A percentile compares a stretch with the other conserved stretches of the same genome.
Conservation (phyloP, 1,140 invertebrate genomes). For the Heliconius nattereri region DNA sequence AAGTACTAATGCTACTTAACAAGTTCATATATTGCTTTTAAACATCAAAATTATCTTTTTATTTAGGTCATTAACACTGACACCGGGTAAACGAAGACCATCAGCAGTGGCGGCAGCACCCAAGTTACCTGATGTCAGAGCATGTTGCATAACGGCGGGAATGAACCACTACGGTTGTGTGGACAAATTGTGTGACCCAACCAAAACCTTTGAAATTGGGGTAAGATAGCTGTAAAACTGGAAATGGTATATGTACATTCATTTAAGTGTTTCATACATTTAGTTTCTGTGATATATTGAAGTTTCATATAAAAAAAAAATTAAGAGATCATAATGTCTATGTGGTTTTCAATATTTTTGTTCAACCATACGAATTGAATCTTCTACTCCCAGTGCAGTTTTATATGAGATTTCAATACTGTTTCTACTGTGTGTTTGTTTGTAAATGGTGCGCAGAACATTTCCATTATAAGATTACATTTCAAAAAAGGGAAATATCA, state of each 20-base stretch:
- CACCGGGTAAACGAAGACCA: conserved; percentile 82
- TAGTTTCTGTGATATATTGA: too few species aligned
- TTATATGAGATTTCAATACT: too few species aligned
- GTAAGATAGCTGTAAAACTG: conserved; percentile 50
- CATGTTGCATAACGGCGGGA: conserved; percentile 87
- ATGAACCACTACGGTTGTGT: conserved; percentile 88
- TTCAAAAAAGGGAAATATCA: too few species aligned
- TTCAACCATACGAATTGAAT: too few species aligned
- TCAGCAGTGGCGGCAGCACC: conserved; percentile 80
- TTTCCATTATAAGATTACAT: background rate
- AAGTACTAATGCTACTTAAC: too few species aligned
- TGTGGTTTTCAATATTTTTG: too few species aligned
- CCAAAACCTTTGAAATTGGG: conserved; percentile 77
- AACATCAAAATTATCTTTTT: background rate
- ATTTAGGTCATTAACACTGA: conserved; percentile 83
- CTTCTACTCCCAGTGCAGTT: too few species aligned
- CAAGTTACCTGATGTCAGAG: conserved; percentile 86
- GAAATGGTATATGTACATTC: conserved; percentile 15
- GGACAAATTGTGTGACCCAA: conserved; percentile 89
- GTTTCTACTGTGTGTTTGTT: too few species aligned
- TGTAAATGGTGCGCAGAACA: background rate
- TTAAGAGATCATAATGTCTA: too few species aligned
- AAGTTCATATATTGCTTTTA: background rate
- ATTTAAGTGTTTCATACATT: background rate
- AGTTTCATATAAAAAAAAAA: too few species aligned